Percentiles rank a stretch among this genome's conserved stretches.
Evolutionary conservation across 2,888 invertebrate genomes (phyloP).

Genomic region (Rotaria sp.): DNA sequence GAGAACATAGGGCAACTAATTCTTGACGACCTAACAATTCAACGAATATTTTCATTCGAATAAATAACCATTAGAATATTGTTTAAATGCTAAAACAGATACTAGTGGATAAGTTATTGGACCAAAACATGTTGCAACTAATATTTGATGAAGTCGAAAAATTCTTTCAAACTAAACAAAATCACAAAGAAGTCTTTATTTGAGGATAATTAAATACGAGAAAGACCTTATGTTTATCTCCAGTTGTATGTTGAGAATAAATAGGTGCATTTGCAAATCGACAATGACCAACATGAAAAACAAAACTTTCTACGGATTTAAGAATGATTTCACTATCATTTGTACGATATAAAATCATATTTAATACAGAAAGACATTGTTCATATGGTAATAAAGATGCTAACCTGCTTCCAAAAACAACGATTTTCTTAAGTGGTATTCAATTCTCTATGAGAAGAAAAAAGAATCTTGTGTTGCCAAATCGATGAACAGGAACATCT

Average conservation of each 20-base stretch:
- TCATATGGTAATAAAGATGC: conserved; percentile 89
- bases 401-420: too few species aligned
- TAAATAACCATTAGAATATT: conserved; percentile 50
- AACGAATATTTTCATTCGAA: neutral
- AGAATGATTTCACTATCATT: conserved; percentile 74
- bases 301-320: conserved; percentile 55
- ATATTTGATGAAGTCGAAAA: conserved; percentile 73
- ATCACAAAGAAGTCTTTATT: conserved; percentile 42
- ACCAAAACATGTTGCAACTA: conserved; percentile 87
- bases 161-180: conserved; percentile 85
- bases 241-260: conserved; percentile 76
- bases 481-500: conserved; percentile 67
- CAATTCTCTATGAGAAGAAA: too few species aligned
- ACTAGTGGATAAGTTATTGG: conserved; percentile 83
- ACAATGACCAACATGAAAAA: conserved; percentile 89
- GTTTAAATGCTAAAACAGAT: conserved; percentile 72
- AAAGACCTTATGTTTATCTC: conserved; percentile 73
- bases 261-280: conserved; percentile 74
- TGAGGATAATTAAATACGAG: conserved; percentile 52
- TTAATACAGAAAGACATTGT: conserved; percentile 87
- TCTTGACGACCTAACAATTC: neutral
- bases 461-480: too few species aligned
- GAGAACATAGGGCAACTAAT: conserved; percentile 76
- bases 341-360: conserved; percentile 72
- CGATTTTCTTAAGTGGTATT: too few species aligned